A percentile compares a stretch with the other conserved stretches of the same genome.
These are phyloP conservation scores for Odontocerum albicorne DNA, from an alignment of 2,888 invertebrate genomes.

Conservation along the genomic window DNA sequence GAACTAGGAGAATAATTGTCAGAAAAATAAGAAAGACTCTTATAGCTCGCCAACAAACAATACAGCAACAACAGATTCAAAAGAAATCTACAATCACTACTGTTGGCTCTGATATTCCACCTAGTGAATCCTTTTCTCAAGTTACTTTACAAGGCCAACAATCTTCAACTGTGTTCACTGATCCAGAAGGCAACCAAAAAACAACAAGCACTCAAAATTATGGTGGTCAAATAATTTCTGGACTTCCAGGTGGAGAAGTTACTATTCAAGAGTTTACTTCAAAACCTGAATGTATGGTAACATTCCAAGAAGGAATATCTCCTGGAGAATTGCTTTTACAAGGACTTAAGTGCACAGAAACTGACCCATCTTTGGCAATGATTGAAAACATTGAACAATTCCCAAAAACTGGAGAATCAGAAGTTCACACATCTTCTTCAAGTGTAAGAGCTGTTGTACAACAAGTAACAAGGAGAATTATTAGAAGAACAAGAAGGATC, in stretches of 20 bases:
- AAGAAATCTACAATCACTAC: constrained; percentile 58
- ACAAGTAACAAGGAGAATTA: constrained; percentile 77
- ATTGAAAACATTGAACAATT: constrained; percentile 38
- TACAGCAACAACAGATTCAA: constrained; percentile 63
- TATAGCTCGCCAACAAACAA: constrained; percentile 65
- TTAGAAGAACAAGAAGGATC: constrained; percentile 72
- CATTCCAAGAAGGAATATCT: constrained; percentile 58
- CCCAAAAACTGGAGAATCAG: constrained; percentile 44
- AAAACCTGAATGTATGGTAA: constrained; percentile 61
- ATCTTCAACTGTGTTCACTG: constrained; percentile 58
- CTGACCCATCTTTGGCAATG: constrained; percentile 40
- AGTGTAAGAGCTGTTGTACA: constrained; percentile 79
- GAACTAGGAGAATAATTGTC: constrained; percentile 77
- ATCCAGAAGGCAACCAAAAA: constrained; percentile 64
- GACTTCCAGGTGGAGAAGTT: constrained; percentile 64
- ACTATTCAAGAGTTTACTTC: constrained; percentile 67
- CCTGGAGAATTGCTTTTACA: constrained; percentile 51
- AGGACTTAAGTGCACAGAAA: constrained; percentile 46
- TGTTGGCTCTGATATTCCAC: constrained; percentile 58
- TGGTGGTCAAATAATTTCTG: constrained; percentile 64
- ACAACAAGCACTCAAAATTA: constrained; percentile 64
- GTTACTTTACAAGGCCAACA: constrained; percentile 68
- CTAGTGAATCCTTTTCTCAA: constrained; percentile 67
- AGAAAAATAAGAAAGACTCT: constrained; percentile 71
- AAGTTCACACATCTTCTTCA: constrained; percentile 65